These are phyloP conservation scores for Tauraco hartlaubi DNA, from an alignment of 2,797 vertebrate genomes.

Conservation along the genomic window DNA sequence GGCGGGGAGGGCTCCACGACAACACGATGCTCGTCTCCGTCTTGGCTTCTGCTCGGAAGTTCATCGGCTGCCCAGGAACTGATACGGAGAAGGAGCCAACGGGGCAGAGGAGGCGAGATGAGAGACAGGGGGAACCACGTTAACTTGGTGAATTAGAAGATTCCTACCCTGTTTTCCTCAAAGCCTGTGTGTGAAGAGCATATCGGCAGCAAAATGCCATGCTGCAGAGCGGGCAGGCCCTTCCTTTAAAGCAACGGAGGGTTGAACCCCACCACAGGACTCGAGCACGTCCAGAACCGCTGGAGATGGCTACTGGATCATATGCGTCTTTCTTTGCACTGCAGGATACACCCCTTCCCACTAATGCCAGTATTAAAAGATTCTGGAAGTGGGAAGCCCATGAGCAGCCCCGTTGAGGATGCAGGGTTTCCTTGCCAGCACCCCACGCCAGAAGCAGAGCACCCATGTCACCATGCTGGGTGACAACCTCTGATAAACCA, in stretches of 20 bases:
- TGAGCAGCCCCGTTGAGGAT: background rate
- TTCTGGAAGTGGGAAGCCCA: background rate
- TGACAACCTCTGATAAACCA: background rate
- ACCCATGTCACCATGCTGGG: background rate
- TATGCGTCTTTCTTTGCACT: background rate
- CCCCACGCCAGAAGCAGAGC: fast-evolving
- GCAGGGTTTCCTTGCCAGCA: background rate
- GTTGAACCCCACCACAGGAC: background rate
- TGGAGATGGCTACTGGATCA: background rate
- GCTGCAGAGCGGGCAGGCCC: background rate
- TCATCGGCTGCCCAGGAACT: conserved; percentile 97
- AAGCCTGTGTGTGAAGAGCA: background rate
- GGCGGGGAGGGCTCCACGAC: conserved; percentile 93
- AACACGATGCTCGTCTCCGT: conserved; percentile 93
- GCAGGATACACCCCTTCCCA: background rate
- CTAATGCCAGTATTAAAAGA: background rate
- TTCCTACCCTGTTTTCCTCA: background rate
- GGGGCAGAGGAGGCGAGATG: background rate
- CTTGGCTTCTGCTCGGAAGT: conserved; percentile 93
- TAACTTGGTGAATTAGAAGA: background rate
- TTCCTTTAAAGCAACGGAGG: background rate
- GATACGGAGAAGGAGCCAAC: background rate
- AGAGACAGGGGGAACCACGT: background rate
- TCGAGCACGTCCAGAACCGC: background rate
- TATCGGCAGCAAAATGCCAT: background rate